Evolutionary conservation across 2,797 vertebrate genomes (phyloP).

Genomic region (Astyanax mexicanus): DNA sequence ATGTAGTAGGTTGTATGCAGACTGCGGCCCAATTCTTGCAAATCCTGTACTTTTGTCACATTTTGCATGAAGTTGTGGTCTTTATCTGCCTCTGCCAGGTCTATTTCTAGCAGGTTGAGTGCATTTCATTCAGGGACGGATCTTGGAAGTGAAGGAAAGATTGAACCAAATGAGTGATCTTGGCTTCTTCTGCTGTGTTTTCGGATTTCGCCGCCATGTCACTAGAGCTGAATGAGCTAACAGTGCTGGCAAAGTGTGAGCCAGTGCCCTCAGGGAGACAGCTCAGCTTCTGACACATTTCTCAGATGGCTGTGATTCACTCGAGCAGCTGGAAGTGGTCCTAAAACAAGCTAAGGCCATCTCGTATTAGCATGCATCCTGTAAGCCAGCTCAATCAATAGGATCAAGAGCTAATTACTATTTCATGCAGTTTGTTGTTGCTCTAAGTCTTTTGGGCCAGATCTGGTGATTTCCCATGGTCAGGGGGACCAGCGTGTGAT

Average conservation of each 20-base stretch:
- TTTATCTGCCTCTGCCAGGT: constrained; percentile 17
- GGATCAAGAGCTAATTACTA: constrained; percentile 53
- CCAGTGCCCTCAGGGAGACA: constrained; percentile 51
- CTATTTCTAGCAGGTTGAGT: constrained; percentile 33
- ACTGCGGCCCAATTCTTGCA: background rate
- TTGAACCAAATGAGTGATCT: constrained; percentile 45
- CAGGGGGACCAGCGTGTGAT: background rate
- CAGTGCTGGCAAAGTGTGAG: constrained; percentile 39
- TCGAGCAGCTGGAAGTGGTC: constrained; percentile 50
- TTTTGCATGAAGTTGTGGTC: constrained; percentile 23
- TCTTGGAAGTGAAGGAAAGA: constrained; percentile 27
- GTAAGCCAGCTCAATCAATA: constrained; percentile 46
- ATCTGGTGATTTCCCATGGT: constrained; percentile 7
- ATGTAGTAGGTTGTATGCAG: too few species aligned
- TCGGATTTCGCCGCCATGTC: constrained; percentile 41
- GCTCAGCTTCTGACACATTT: constrained; percentile 51
- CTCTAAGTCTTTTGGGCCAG: background rate
- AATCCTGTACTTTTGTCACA: background rate
- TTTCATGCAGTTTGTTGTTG: constrained; percentile 25
- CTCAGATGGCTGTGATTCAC: constrained; percentile 57
- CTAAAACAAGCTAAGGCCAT: constrained; percentile 47
- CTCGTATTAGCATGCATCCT: constrained; percentile 50
- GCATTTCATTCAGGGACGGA: constrained; percentile 27
- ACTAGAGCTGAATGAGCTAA: constrained; percentile 52
- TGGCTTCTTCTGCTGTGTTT: constrained; percentile 40